Evolutionary conservation across 2,888 invertebrate genomes (phyloP), one percentile per base, ranked within the genome.

Genomic region (Petrophora chlorosata): DNA sequence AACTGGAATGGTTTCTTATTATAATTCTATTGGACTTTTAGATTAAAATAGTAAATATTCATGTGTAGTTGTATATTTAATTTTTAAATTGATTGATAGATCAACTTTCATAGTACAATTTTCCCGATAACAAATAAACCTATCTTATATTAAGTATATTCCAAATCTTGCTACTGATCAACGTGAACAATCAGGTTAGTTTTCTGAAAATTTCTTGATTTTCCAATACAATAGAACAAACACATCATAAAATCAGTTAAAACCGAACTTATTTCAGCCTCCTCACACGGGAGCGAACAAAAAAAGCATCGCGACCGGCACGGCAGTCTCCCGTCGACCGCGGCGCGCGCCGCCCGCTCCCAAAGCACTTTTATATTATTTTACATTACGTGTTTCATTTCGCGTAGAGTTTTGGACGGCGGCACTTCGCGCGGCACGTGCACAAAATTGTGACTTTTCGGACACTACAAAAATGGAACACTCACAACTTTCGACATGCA

Each of bases 341-440:
- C 89, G 88, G 87, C 79, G 83, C 82, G 82, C 80, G 85, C 82
- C 85, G 85, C 79, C 76, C 86, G 89, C 88, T 72, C 78, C 76
- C 77, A 79, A 74, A 76, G 26, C n/a, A 15, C 71, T 72, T 81
- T 82, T 81, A 75, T 81, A 82, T 87, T 86, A 82, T 85, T 84
- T 85, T 88, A 78, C 71, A 75, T 89, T 89, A 88, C 89, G 89
- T 83, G 86, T 89, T 90, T 89, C 79, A 79, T 88, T 90, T 89
- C 89, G 89, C 87, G 89, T 88, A 87, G 83, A 80, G 79, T 83
- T 73, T 85, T 84, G 86, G 85, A 85, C 86, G 74, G 88, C 87
- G 85, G 81, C 82, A 76, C 79, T 76, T 71, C 73, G 71, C 82
- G 84, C 82, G 81, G 72, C 76, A 83, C 76, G 83, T 80, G 78